phyloP scores from a whole-genome alignment of 2,797 vertebrate species.

The Gymnothorax reevesii region DNA sequence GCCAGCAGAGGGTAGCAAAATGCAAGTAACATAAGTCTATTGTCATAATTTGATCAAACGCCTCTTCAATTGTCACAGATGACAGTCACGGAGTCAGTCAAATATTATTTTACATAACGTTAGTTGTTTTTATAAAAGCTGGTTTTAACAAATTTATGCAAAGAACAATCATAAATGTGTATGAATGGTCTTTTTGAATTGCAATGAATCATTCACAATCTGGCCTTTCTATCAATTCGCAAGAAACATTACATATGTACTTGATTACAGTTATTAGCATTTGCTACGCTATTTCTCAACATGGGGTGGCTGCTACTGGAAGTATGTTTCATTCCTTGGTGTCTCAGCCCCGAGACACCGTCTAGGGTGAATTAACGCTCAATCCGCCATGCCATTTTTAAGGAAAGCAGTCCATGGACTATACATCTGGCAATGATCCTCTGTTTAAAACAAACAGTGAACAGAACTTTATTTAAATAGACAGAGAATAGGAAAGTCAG shows the following conservation, averaged over 20 bases:
- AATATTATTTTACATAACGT: not conserved
- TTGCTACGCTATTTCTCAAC: not conserved
- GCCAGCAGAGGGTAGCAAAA: conserved; percentile 57
- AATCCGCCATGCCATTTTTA: conserved; percentile 33
- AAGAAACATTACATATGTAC: not conserved
- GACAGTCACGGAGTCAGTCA: not conserved
- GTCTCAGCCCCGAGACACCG: not conserved
- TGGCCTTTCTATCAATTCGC: not conserved
- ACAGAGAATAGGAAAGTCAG: conserved; percentile 42
- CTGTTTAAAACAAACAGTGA: conserved; percentile 48
- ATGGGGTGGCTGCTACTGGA: not conserved
- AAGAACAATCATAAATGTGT: not conserved
- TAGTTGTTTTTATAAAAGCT: not conserved
- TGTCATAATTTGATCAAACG: not conserved
- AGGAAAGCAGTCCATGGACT: conserved; percentile 26
- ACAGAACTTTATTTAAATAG: conserved; percentile 36
- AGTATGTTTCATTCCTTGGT: not conserved
- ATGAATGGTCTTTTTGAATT: not conserved
- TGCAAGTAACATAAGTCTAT: not conserved
- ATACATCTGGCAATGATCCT: conserved; percentile 59
- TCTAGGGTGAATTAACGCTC: conserved; percentile 20
- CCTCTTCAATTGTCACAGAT: not conserved
- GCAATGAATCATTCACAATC: not conserved
- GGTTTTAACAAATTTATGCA: not conserved
- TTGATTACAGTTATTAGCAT: not conserved